Conservation (phyloP, 2,113 vertebrate genomes). For the Oenanthe melanoleuca region DNA sequence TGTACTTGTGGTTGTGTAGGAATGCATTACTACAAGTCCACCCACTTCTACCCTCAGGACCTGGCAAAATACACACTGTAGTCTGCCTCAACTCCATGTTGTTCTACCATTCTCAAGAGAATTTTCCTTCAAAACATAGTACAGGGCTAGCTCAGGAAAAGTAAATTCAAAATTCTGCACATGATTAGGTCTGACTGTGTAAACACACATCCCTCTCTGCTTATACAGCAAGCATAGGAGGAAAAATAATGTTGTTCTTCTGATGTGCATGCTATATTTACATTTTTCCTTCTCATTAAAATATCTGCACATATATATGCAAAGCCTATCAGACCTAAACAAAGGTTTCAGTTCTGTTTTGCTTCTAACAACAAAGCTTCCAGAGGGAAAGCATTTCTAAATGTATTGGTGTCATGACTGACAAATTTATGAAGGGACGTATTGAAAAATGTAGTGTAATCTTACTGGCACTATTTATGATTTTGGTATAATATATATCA, state of each 20-base stretch:
- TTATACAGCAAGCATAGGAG: not conserved
- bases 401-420: not conserved
- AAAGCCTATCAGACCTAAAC: conserved; percentile 11
- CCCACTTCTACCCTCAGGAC: conserved; percentile 14
- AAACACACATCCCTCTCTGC: not conserved
- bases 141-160: not conserved
- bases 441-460: not conserved
- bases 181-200: not conserved
- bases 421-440: not conserved
- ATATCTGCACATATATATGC: not conserved
- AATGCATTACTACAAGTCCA: conserved; percentile 15
- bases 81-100: not conserved
- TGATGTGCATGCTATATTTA: not conserved
- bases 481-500: conserved; percentile 60
- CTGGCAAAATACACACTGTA: not conserved
- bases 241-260: not conserved
- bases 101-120: not conserved
- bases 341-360: not conserved
- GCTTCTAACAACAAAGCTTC: not conserved
- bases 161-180: conserved; percentile 18
- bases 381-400: not conserved
- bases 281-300: conserved; percentile 32
- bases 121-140: not conserved
- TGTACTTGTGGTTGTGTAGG: not conserved
- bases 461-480: not conserved